Conservation (phyloP, 2,797 vertebrate species). For the Brachyrhaphis roseni region DNA sequence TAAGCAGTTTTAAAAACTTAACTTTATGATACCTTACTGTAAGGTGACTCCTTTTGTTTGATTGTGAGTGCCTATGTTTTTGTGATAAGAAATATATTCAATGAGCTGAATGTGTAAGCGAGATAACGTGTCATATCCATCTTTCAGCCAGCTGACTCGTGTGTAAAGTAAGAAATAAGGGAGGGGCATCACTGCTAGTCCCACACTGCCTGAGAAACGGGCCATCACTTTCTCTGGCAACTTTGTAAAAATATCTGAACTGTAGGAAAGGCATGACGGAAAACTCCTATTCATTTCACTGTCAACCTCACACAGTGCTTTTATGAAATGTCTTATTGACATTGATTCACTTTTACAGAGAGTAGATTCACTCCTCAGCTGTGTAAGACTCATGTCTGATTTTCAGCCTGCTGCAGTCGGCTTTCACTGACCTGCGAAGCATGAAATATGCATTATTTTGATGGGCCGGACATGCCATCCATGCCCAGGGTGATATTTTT, state of each 20-base stretch:
- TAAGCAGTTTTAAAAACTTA: not conserved
- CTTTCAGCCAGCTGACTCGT: conserved; percentile 1
- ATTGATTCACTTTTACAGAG: conserved; percentile 12
- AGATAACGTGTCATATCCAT: not conserved
- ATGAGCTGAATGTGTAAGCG: not conserved
- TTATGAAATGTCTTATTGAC: conserved; percentile 3
- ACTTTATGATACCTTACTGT: not conserved
- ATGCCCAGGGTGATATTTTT: conserved; percentile 15
- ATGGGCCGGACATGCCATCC: conserved; percentile 40
- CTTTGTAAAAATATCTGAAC: not conserved
- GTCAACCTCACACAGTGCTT: conserved; percentile 8
- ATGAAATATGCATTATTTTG: conserved; percentile 59
- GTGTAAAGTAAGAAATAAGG: not conserved
- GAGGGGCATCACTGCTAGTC: not conserved
- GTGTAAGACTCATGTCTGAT: conserved; percentile 1
- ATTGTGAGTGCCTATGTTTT: not conserved
- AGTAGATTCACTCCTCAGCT: conserved; percentile 20
- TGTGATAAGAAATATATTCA: not conserved
- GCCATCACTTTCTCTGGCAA: not conserved
- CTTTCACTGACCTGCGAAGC: conserved; percentile 39
- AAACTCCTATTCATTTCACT: not conserved
- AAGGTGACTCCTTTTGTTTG: not conserved
- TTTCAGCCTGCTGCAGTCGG: conserved; percentile 38
- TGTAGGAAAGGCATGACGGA: not conserved
- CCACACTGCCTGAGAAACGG: not conserved